Evolutionary conservation across 2,113 vertebrate genomes (phyloP), one percentile per base, ranked within the genome.

Genomic region (Prionailurus viverrinus): DNA sequence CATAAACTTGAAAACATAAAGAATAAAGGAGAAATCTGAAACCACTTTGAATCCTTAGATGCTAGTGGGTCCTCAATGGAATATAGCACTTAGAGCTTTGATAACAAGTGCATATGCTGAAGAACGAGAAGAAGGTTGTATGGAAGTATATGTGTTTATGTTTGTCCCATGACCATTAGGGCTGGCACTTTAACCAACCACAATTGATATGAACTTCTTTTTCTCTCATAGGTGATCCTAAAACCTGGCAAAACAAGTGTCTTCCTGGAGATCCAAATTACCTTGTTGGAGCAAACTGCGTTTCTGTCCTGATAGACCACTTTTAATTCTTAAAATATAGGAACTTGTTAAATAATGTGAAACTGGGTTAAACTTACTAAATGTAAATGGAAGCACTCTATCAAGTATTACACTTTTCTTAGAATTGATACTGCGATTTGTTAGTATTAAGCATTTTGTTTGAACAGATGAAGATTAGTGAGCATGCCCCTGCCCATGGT

Each of bases 171-270:
- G 89, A 79, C 71, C 45, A 13, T n/a, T 21, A 5, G 3, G 0
- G 5, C 3, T 36, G 89, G 41, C 7, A 21, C 1, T 78, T 55
- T 36, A 36, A 9, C 66, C 36, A 48, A 36, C 63, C 80, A 0
- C 58, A 83, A 92, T 97, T 98, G 98, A 99, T 81, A 58, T 94
- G 81, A 95, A 63, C 98, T 98, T 98, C 95, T 98, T 98, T 99
- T 98, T 98, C 95, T 98, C 97, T 97, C 97, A 86, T 99, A 99
- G 99, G 99, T 99, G 99, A 99, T 98, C 99, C 99, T 98, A 99
- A 99, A 99, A 99, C 99, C 97, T 99, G 99, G 99, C 99, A 99
- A 99, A 99, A 99, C 99, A 99, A 99, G 99, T 99, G 99, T 98
- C 99, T 99, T 99, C 99, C 99, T 0, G 99, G 99, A 98, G 99